Conservation (phyloP, 2,888 invertebrate genomes). For the Heteromyza rotundicornis region DNA sequence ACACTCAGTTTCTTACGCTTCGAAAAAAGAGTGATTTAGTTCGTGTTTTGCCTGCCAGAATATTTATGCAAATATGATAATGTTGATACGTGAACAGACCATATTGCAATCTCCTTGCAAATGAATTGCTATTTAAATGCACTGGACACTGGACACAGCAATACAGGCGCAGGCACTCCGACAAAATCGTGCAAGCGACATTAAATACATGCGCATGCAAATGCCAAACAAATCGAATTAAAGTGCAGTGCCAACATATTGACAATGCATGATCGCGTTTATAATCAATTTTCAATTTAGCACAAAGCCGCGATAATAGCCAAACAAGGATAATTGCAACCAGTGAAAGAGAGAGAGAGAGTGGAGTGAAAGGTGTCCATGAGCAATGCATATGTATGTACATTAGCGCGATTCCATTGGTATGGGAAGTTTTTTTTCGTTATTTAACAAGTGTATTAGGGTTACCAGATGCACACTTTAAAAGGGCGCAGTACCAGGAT, state of each 20-base stretch:
- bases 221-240: not conserved
- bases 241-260: conserved; percentile 9
- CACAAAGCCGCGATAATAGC: conserved; percentile 13
- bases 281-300: conserved; percentile 13
- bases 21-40: not conserved
- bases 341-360: conserved; percentile 5
- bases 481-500: too few species aligned
- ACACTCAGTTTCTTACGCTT: too few species aligned
- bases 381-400: too few species aligned
- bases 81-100: not conserved
- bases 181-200: not conserved
- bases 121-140: conserved; percentile 16
- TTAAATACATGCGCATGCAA: not conserved
- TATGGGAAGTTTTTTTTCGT: too few species aligned
- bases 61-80: not conserved
- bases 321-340: conserved; percentile 20
- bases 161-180: not conserved
- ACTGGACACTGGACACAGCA: not conserved
- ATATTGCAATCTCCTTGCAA: not conserved
- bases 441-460: too few species aligned
- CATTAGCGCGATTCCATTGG: too few species aligned
- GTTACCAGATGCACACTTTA: too few species aligned
- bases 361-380: too few species aligned
- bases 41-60: not conserved
- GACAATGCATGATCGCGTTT: conserved; percentile 1